Percentiles rank a stretch among this genome's conserved stretches.
Conservation (phyloP, 2,113 vertebrate genomes). For the Chaetura pelagica region DNA sequence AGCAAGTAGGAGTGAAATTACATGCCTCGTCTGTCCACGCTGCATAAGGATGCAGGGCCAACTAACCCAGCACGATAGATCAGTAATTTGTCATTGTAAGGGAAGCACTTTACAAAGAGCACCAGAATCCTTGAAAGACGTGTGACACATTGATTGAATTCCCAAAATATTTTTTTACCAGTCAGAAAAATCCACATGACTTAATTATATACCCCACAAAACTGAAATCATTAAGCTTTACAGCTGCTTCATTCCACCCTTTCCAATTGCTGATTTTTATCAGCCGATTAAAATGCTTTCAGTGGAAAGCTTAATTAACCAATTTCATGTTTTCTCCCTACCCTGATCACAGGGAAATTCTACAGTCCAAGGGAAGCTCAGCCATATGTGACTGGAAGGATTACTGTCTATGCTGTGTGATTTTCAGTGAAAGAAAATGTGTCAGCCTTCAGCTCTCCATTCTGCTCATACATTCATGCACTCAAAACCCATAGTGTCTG, state of each 20-base stretch:
- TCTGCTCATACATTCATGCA: accelerated
- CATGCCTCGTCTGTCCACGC: slow-evolving; percentile 57
- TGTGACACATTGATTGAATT: slow-evolving; percentile 52
- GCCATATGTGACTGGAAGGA: background rate
- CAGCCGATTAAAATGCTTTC: slow-evolving; percentile 21
- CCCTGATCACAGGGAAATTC: slow-evolving; percentile 10
- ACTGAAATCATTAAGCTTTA: background rate
- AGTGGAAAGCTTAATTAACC: slow-evolving; percentile 8
- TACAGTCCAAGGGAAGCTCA: background rate
- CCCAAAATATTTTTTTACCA: slow-evolving; percentile 21
- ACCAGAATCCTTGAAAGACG: slow-evolving; percentile 58
- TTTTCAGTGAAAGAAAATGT: background rate
- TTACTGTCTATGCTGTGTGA: background rate
- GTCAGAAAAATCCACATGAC: background rate
- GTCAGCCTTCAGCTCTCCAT: background rate
- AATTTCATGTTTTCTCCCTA: slow-evolving; percentile 30
- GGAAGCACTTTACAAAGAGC: slow-evolving; percentile 54
- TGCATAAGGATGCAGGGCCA: background rate
- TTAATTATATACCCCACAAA: slow-evolving; percentile 15
- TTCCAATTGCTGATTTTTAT: slow-evolving; percentile 44
- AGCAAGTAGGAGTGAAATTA: slow-evolving; percentile 67
- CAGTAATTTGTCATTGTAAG: slow-evolving; percentile 61
- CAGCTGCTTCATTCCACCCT: background rate
- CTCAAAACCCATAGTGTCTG: background rate
- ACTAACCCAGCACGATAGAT: slow-evolving; percentile 21